These are phyloP conservation scores for Carpatolechia fugitivella DNA, from an alignment of 2,888 invertebrate species.

Conservation along the genomic window DNA sequence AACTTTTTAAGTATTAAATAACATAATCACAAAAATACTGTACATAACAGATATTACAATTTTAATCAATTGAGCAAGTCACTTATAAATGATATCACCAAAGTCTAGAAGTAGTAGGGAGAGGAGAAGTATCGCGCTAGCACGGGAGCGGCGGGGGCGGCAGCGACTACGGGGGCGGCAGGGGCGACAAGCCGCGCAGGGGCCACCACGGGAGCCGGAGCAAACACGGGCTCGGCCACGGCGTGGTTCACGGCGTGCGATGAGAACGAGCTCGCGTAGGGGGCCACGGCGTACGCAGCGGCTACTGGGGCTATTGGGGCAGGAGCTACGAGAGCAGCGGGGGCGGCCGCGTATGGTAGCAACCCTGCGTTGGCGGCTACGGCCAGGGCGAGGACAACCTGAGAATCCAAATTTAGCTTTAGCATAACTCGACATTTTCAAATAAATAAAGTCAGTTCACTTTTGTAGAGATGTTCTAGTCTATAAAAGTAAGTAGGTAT, in stretches of 20 bases:
- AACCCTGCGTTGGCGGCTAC: conserved; percentile 58
- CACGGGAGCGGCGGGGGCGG: conserved; percentile 29
- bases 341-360: conserved; percentile 53
- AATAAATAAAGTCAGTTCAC: too few species aligned
- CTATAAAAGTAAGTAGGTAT: too few species aligned
- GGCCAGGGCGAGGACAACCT: conserved; percentile 64
- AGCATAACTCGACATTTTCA: too few species aligned
- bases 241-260: conserved; percentile 88
- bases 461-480: too few species aligned
- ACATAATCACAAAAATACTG: conserved; percentile 22
- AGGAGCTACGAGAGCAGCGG: conserved; percentile 78
- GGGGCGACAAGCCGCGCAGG: conserved; percentile 33
- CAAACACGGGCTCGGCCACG: conserved; percentile 82
- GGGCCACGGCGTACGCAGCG: conserved; percentile 82
- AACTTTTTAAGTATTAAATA: conserved; percentile 14
- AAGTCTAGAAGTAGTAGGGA: conserved; percentile 63
- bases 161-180: conserved; percentile 29
- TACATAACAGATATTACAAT: conserved; percentile 25
- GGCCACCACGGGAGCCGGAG: conserved; percentile 49
- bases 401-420: conserved; percentile 25
- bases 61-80: conserved; percentile 63
- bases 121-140: conserved; percentile 50
- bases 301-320: conserved; percentile 54
- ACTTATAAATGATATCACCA: conserved; percentile 68
- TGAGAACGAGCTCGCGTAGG: conserved; percentile 87